phyloP scores from a whole-genome alignment of 2,797 vertebrate genomes.

The Hippopotamyrus pictus region DNA sequence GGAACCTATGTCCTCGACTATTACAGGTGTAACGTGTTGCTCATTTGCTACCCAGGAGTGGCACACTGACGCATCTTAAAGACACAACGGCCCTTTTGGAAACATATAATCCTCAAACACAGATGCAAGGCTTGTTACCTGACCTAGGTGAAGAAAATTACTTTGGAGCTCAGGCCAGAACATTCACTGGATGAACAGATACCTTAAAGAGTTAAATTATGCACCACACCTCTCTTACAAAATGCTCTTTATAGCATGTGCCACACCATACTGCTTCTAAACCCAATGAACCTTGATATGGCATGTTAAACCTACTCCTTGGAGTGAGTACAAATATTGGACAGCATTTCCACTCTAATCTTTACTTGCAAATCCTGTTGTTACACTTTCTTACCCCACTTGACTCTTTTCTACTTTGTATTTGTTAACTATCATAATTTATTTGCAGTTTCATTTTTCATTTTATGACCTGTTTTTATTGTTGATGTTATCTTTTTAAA shows the following conservation, averaged over 20 bases:
- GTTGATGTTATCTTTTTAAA: neutral
- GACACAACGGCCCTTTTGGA: neutral
- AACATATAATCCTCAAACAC: neutral
- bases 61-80: neutral
- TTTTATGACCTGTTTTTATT: neutral
- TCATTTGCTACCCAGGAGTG: slow-evolving; percentile 3
- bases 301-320: neutral
- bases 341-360: neutral
- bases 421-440: neutral
- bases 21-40: neutral
- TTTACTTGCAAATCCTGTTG: neutral
- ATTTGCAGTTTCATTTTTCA: neutral
- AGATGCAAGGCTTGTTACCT: neutral
- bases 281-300: neutral
- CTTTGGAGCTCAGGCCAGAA: neutral
- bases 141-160: neutral
- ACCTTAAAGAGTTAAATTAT: slow-evolving; percentile 1
- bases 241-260: neutral
- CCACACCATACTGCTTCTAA: neutral
- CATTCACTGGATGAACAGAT: neutral
- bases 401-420: neutral
- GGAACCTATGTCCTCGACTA: neutral
- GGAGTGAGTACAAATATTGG: neutral
- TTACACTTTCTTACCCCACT: neutral
- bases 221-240: neutral